Percentiles rank a stretch among this genome's conserved stretches.
Conservation (phyloP, 64 coral and sea anemone species). For the Pocillopora damicornis region DNA sequence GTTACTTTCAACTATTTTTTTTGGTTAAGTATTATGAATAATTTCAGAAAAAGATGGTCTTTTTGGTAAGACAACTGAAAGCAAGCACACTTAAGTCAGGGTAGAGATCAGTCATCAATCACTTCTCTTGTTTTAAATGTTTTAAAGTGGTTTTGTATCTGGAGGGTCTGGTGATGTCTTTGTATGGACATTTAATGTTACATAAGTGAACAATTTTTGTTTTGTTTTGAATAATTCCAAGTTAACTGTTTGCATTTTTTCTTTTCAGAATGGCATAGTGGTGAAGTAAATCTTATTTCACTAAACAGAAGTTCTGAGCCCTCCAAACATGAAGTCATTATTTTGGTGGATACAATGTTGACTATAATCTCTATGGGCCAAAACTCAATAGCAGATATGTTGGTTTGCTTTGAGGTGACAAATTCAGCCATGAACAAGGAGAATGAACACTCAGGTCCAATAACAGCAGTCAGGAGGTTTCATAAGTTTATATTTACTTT, state of each 20-base stretch:
- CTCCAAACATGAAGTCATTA: constrained; percentile 21
- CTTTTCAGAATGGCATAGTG: constrained; percentile 35
- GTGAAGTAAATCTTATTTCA: constrained; percentile 47
- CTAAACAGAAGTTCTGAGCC: constrained; percentile 19
- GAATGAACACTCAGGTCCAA: constrained; percentile 23
- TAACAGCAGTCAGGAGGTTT: constrained; percentile 38
- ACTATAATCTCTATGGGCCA: constrained; percentile 23
- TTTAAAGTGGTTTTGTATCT: too few relatives aligned
- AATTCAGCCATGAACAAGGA: constrained; percentile 30
- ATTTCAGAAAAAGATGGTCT: too few relatives aligned
- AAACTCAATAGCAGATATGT: constrained; percentile 19
- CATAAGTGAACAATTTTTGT: too few relatives aligned
- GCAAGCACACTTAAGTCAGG: too few relatives aligned
- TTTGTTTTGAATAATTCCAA: neutral
- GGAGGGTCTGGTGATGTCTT: too few relatives aligned
- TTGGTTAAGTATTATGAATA: too few relatives aligned
- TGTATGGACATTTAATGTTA: too few relatives aligned
- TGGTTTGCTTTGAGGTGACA: constrained; percentile 59
- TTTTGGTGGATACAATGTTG: constrained; percentile 56
- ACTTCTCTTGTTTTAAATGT: too few relatives aligned
- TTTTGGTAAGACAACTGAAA: too few relatives aligned
- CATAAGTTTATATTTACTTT: constrained; percentile 57
- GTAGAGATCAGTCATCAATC: too few relatives aligned
- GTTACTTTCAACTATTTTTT: too few relatives aligned
- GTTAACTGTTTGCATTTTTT: neutral